phyloP scores from a whole-genome alignment of 2,113 vertebrate species.

The Nannospalax galili region DNA sequence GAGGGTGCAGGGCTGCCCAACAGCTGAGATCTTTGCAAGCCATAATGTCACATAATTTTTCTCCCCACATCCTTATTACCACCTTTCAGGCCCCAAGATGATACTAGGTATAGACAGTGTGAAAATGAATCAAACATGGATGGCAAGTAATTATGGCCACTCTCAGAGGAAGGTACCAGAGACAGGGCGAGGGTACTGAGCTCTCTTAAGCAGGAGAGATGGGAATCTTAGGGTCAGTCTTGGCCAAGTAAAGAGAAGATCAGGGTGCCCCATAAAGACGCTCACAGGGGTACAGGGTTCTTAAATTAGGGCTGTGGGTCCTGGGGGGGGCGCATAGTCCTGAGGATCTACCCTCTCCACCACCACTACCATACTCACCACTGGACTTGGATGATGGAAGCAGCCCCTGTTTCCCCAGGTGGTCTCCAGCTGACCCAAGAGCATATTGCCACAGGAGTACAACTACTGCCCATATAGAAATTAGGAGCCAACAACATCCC shows the following conservation, averaged over 20 bases:
- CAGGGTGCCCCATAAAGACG: fast-evolving
- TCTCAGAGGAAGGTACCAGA: neutral
- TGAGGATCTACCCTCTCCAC: too few species aligned
- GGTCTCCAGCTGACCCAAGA: neutral
- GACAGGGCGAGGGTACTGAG: neutral
- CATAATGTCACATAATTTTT: fast-evolving
- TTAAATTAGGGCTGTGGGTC: neutral
- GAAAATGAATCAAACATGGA: too few species aligned
- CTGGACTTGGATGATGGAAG: neutral
- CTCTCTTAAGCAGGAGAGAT: neutral
- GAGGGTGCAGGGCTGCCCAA: neutral
- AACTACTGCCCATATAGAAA: neutral
- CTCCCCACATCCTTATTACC: neutral
- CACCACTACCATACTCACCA: neutral
- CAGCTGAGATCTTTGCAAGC: neutral
- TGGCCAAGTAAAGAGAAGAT: neutral
- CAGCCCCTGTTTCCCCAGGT: neutral
- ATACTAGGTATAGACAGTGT: neutral
- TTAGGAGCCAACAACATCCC: neutral
- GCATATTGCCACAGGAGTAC: neutral
- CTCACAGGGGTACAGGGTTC: fast-evolving
- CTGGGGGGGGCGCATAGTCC: too few species aligned
- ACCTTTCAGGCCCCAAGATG: fast-evolving
- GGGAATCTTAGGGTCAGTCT: too few species aligned
- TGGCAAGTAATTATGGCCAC: neutral